phyloP scores from a whole-genome alignment of 1,140 invertebrate genomes.

The Nephila pilipes region DNA sequence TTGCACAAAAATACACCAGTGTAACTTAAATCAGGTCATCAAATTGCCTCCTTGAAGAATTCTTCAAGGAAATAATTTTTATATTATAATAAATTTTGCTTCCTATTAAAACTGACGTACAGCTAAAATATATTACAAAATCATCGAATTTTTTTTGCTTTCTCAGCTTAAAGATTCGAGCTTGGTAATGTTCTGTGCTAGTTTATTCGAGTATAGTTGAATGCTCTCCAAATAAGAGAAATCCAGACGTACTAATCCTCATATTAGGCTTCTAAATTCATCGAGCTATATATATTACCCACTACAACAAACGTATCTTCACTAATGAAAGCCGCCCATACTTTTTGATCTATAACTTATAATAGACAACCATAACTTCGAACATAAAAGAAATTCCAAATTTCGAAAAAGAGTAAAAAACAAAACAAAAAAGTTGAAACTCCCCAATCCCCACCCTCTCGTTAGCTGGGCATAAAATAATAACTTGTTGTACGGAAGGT shows the following conservation, averaged over 20 bases:
- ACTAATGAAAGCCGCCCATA: not conserved
- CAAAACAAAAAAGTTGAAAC: not conserved
- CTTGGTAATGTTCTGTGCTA: too few species aligned
- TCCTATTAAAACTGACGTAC: too few species aligned
- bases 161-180: too few species aligned
- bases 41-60: too few species aligned
- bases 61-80: too few species aligned
- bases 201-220: too few species aligned
- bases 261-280: not conserved
- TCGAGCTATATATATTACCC: not conserved
- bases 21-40: too few species aligned
- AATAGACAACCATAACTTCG: not conserved
- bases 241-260: not conserved
- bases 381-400: not conserved
- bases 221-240: too few species aligned
- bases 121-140: too few species aligned
- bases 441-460: not conserved
- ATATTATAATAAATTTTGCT: too few species aligned
- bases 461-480: slow-evolving; percentile 44
- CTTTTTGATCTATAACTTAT: not conserved
- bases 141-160: too few species aligned
- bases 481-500: slow-evolving; percentile 55
- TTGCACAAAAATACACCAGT: too few species aligned
- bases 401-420: not conserved
- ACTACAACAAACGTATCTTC: not conserved